Base-by-base conservation (phyloP, 2,113 vertebrate species). In the Blennius ocellaris region DNA sequence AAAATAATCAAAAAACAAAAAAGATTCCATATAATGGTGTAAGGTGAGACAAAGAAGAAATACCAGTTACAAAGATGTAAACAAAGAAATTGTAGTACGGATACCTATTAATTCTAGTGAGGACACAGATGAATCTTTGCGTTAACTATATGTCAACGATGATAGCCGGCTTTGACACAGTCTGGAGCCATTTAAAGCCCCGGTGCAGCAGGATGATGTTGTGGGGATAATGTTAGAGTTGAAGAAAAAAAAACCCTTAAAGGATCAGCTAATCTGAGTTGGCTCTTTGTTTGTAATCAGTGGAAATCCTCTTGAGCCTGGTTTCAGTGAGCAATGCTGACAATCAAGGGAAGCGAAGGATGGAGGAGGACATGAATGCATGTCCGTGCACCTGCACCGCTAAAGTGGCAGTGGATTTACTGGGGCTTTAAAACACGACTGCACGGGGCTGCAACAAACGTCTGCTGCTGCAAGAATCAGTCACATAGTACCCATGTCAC, bases 221-320 rank as follows among this genome's bases (percentile, higher is more conserved):
- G 48, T 5, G n/a, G 54, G 59, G 55, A 64, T 77, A 63, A 66
- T 52, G 61, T 37, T 15, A 49, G 55, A 21, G 51, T 73, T 70
- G 21, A 30, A 68, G 62, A 69, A 54, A 80, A 68, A n/a, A n/a
- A n/a, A n/a, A n/a, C n/a, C 53, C 56, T 53, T 60, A 37, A 61
- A 82, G 78, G 78, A 91, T 85, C 69, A 65, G 76, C 80, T 92
- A 92, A 91, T 92, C 89, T 88, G 68, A 61, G 45, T 52, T 70
- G 79, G 80, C 77, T 86, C 85, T 84, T 90, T 85, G 84, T 88
- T 80, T 81, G 88, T 87, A 89, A 92, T 92, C 82, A 78, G 80
- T 84, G 88, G 80, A 90, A 92, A 93, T 91, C 89, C 89, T 91
- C 81, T 76, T 84, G 80, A 86, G 84, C 70, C 61, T 14, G 57